phyloP scores from a whole-genome alignment of 2,113 vertebrate genomes.

The Taurulus bubalis region DNA sequence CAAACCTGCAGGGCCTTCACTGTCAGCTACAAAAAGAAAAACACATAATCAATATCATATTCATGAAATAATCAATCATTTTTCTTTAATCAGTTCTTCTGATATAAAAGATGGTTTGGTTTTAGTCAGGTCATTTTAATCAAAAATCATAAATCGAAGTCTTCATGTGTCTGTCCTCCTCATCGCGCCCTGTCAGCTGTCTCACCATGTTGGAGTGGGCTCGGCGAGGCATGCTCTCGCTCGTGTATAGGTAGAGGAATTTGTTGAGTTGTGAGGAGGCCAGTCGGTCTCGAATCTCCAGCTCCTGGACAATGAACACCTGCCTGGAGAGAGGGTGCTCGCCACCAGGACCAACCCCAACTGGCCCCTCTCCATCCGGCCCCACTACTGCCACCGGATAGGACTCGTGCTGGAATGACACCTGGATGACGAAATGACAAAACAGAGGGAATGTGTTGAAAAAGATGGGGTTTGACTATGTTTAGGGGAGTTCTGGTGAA shows the following conservation, averaged over 20 bases:
- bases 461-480: not conserved
- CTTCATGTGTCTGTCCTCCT: not conserved
- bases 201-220: conserved; percentile 94
- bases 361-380: conserved; percentile 70
- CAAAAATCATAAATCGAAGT: not conserved
- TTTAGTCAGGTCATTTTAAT: not conserved
- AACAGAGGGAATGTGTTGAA: not conserved
- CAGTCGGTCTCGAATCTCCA: conserved; percentile 91
- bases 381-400: conserved; percentile 73
- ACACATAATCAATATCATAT: not conserved
- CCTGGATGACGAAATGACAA: conserved; percentile 74
- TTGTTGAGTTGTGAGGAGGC: conserved; percentile 94
- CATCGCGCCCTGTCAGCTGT: not conserved
- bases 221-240: conserved; percentile 91
- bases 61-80: not conserved
- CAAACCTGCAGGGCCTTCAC: conserved; percentile 92
- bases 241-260: conserved; percentile 93
- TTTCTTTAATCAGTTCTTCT: not conserved
- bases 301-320: conserved; percentile 93
- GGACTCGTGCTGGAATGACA: conserved; percentile 93
- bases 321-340: conserved; percentile 91
- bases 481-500: not conserved
- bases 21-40: conserved; percentile 83
- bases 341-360: conserved; percentile 58
- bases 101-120: not conserved